Conservation (phyloP, 1,140 invertebrate species). For the Zaprionus inermis region DNA sequence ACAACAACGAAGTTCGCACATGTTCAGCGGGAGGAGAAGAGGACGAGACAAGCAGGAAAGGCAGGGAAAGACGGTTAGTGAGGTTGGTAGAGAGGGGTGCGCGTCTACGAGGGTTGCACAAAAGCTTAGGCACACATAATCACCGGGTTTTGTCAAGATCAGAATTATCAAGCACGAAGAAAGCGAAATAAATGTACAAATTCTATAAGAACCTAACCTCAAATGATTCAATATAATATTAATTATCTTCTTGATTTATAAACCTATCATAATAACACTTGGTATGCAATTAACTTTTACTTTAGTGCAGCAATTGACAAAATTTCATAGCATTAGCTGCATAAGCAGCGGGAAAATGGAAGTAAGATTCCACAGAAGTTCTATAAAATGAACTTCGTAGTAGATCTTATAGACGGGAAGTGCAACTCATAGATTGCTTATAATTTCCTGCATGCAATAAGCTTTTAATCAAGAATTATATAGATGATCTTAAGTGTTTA, state of each 20-base stretch:
- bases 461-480: neutral
- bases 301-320: neutral
- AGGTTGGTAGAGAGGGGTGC: neutral
- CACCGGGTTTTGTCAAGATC: neutral
- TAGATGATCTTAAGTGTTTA: neutral
- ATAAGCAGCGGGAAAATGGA: neutral
- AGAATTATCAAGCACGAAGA: neutral
- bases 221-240: neutral
- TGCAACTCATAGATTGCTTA: neutral
- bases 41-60: neutral
- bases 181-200: neutral
- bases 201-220: too few species aligned
- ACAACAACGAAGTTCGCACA: conserved; percentile 50
- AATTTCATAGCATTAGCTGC: neutral
- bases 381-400: neutral
- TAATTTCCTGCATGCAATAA: neutral
- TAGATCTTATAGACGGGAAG: neutral
- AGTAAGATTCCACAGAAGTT: neutral
- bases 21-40: conserved; percentile 26
- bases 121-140: neutral
- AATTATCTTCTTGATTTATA: neutral
- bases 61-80: neutral
- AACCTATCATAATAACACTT: neutral
- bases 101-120: neutral
- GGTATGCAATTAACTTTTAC: neutral